These are phyloP conservation scores for Globicephala melas DNA, from an alignment of 2,113 vertebrate genomes.

Conservation along the genomic window DNA sequence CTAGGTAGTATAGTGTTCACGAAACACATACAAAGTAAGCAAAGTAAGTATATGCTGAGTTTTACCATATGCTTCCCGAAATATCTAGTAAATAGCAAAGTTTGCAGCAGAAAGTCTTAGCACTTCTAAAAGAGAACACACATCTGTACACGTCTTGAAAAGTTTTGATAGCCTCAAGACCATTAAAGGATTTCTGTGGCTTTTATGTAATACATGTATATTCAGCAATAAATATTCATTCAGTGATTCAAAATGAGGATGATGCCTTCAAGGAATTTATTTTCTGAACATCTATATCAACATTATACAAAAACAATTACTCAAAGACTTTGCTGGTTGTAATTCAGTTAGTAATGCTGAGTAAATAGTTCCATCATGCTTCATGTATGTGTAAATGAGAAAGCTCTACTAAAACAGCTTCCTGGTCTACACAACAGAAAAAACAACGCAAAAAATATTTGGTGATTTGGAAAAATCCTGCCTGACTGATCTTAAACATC, in stretches of 20 bases:
- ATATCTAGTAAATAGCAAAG: conserved; percentile 2
- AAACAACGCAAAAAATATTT: neutral
- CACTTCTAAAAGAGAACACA: neutral
- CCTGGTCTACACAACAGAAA: neutral
- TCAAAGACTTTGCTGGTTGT: neutral
- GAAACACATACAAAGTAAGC: neutral
- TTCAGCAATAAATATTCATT: neutral
- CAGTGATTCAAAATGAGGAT: neutral
- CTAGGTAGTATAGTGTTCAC: neutral
- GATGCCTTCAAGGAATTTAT: neutral
- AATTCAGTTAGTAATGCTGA: neutral
- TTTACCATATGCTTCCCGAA: neutral
- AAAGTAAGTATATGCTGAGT: neutral
- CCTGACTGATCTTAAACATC: neutral
- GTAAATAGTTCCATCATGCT: neutral
- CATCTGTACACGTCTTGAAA: neutral
- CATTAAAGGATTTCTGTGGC: neutral
- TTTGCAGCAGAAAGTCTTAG: neutral
- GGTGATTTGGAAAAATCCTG: neutral
- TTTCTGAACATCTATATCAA: neutral
- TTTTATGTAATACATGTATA: neutral
- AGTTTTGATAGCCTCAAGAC: neutral
- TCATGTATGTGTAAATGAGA: neutral
- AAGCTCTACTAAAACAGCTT: neutral
- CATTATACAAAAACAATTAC: neutral